Evolutionary conservation across 2,888 invertebrate species (phyloP), one percentile per base, ranked within the genome.

Genomic region (Drosophila yooni): DNA sequence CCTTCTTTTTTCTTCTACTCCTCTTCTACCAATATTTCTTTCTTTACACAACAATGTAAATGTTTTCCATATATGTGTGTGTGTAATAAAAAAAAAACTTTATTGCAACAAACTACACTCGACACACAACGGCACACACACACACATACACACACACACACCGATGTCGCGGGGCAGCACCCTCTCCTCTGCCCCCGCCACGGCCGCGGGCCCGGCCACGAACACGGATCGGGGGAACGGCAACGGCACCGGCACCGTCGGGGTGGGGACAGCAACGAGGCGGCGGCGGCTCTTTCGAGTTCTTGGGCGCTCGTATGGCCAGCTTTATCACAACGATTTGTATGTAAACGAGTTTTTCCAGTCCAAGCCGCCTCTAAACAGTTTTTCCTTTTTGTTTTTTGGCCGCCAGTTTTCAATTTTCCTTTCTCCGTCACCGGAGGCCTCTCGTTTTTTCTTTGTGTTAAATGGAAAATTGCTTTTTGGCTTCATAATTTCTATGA

Each of bases 251-350:
- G 58, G 68, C 65, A 40, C 54, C 64, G 46, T 25, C 46, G 50
- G 50, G 54, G 54, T 36, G 15, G 81, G 88, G 76, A 68, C 79
- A 86, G 69, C 86, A 89, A 52, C 89, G 85, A 57, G 86, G 86
- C 80, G 88, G 85, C 60, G 86, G 86, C 78, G 88, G 90, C 91
- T 92, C 92, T 76, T 91, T 92, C 91, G 92, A 92, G 89, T 91
- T 92, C 89, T 92, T 92, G 88, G 92, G 92, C 85, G 91, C 91
- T 83, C 92, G 92, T 81, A 92, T 92, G 92, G 91, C 92, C 89
- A 92, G 91, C 91, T 92, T 92, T 91, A 92, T 92, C 83, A 92
- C 92, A 87, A 91, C 91, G 82, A 88, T 92, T 92, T 92, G 92
- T 92, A 92, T 91, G 92, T 92, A 92, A 92, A 91, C 91, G 87